A percentile compares a stretch with the other conserved stretches of the same genome.
phyloP scores from a whole-genome alignment of 2,888 invertebrate species.

The Pogonocherus hispidulus region DNA sequence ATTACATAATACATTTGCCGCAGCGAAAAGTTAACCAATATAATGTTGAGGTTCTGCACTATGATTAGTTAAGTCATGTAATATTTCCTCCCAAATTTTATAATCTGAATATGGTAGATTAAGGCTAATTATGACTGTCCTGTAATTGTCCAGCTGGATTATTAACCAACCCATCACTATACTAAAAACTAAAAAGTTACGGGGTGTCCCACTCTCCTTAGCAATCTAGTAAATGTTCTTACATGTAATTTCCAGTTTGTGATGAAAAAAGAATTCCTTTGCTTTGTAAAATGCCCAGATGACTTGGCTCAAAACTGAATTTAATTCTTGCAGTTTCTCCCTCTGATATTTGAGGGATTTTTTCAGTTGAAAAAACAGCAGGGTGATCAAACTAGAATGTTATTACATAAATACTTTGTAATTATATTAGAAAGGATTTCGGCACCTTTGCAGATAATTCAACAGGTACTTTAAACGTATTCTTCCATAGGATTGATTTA shows the following conservation, averaged over 20 bases:
- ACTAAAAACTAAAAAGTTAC: too few species aligned
- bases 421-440: conserved; percentile 10
- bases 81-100: too few species aligned
- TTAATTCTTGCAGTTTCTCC: conserved; percentile 49
- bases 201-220: background rate
- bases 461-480: conserved; percentile 49
- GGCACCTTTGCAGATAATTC: conserved; percentile 56
- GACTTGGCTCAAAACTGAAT: conserved; percentile 60
- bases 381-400: conserved; percentile 54
- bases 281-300: conserved; percentile 57
- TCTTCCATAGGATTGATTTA: conserved; percentile 51
- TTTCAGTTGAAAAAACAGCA: conserved; percentile 50
- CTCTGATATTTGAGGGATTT: conserved; percentile 37
- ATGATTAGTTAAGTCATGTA: too few species aligned
- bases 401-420: conserved; percentile 11
- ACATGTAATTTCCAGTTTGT: conserved; percentile 61
- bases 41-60: too few species aligned
- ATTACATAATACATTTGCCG: too few species aligned
- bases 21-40: too few species aligned
- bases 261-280: conserved; percentile 56
- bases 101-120: too few species aligned
- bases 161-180: too few species aligned
- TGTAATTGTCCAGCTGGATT: too few species aligned
- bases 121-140: too few species aligned
- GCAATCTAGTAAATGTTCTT: too few species aligned